Percentiles rank a stretch among this genome's conserved stretches.
Conservation (phyloP, 2,888 invertebrate species). For the Hemaris fuciformis region DNA sequence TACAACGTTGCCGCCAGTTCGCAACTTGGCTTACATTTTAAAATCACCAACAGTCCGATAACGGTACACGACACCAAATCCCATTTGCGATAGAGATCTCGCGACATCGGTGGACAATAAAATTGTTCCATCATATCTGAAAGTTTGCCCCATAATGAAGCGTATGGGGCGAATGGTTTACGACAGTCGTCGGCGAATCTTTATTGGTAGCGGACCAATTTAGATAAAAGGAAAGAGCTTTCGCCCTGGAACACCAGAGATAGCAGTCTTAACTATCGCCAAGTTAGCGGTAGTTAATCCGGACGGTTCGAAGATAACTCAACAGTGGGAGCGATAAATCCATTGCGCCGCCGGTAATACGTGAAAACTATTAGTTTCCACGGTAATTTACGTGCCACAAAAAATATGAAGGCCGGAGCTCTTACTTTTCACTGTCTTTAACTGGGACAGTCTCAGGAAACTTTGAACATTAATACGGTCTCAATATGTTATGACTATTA, state of each 20-base stretch:
- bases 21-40: conserved; percentile 47
- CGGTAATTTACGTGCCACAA: conserved; percentile 39
- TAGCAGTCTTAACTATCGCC: conserved; percentile 81
- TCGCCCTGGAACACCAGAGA: conserved; percentile 78
- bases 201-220: conserved; percentile 81
- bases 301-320: conserved; percentile 74
- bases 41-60: conserved; percentile 43
- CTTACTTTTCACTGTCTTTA: conserved; percentile 22
- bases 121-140: conserved; percentile 81
- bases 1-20: conserved; percentile 42
- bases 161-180: conserved; percentile 81
- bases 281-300: conserved; percentile 81
- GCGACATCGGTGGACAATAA: conserved; percentile 80
- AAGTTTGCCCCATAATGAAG: conserved; percentile 81
- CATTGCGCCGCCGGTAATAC: conserved; percentile 73
- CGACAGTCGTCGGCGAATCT: conserved; percentile 79
- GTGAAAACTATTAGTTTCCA: conserved; percentile 79
- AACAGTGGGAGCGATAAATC: conserved; percentile 79
- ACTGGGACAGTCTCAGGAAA: conserved; percentile 28
- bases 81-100: conserved; percentile 79
- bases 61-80: conserved; percentile 52
- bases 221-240: conserved; percentile 82
- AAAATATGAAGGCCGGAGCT: conserved; percentile 38
- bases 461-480: conserved; percentile 29
- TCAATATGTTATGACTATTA: too few species aligned